Percentiles rank a stretch among this genome's conserved stretches.
Conservation (phyloP, 1,140 invertebrate species). For the Uloborus diversus region DNA sequence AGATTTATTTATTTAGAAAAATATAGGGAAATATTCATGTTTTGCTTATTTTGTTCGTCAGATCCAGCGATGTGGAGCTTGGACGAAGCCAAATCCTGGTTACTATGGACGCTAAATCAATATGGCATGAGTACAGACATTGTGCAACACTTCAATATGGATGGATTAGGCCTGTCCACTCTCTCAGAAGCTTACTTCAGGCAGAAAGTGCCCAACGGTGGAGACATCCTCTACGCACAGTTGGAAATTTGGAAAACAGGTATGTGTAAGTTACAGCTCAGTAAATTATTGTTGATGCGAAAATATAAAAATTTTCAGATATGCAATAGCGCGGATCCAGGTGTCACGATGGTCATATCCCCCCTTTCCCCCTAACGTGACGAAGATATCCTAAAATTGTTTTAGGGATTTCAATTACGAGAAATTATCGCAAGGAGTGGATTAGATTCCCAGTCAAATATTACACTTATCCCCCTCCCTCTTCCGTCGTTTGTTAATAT, state of each 20-base stretch:
- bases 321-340: too few relatives aligned
- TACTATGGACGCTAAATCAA: slow-evolving; percentile 83
- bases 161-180: slow-evolving; percentile 77
- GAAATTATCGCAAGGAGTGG: too few relatives aligned
- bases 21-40: neutral
- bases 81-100: slow-evolving; percentile 84
- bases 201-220: slow-evolving; percentile 80
- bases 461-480: too few relatives aligned
- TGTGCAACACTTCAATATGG: slow-evolving; percentile 79
- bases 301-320: too few relatives aligned
- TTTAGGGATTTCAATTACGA: too few relatives aligned
- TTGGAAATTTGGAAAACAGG: slow-evolving; percentile 92
- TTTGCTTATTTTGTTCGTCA: slow-evolving; percentile 66
- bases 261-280: slow-evolving; percentile 63
- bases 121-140: slow-evolving; percentile 76
- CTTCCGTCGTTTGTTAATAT: too few relatives aligned
- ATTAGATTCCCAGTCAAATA: too few relatives aligned
- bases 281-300: too few relatives aligned
- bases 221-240: slow-evolving; percentile 85
- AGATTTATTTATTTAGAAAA: neutral
- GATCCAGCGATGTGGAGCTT: slow-evolving; percentile 86
- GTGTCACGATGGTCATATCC: too few relatives aligned
- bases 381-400: too few relatives aligned
- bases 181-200: slow-evolving; percentile 87
- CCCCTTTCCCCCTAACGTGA: too few relatives aligned